Evolutionary conservation across 2,113 vertebrate genomes (phyloP).

Genomic region (Platichthys stellatus): DNA sequence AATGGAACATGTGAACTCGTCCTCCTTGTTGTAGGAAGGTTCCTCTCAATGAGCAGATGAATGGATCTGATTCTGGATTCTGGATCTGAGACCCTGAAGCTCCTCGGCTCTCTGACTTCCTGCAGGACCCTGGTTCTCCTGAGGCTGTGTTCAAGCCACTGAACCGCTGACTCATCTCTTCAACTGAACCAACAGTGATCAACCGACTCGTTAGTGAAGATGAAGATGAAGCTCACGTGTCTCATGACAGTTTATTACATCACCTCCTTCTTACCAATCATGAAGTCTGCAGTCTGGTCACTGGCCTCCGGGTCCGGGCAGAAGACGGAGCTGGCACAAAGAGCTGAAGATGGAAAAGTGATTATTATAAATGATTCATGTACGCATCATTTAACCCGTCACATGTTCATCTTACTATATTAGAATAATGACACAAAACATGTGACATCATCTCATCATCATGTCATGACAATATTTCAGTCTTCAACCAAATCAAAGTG

Average conservation of each 20-base stretch:
- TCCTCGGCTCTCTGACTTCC: constrained; percentile 10
- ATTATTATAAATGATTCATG: neutral
- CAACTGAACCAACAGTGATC: neutral
- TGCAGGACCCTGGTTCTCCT: too few species aligned
- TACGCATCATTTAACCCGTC: neutral
- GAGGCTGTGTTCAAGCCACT: neutral
- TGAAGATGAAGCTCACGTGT: neutral
- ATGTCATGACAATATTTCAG: too few species aligned
- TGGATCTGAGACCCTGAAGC: too few species aligned
- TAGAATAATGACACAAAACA: too few species aligned
- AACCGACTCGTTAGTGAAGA: neutral
- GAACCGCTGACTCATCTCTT: neutral
- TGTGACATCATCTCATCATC: too few species aligned
- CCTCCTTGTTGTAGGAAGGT: too few species aligned
- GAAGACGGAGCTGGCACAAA: constrained; percentile 38
- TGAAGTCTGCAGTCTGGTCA: constrained; percentile 25
- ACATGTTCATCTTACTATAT: too few species aligned
- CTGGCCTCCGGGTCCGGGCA: constrained; percentile 65
- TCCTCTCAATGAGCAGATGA: too few species aligned
- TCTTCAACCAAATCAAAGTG: too few species aligned
- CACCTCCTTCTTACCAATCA: constrained; percentile 60
- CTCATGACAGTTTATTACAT: neutral
- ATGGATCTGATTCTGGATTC: too few species aligned
- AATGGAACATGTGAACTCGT: too few species aligned
- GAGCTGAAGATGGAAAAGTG: constrained; percentile 42